A percentile compares a stretch with the other conserved stretches of the same genome.
phyloP scores from a whole-genome alignment of 2,888 invertebrate genomes.

The Spisula solida region DNA sequence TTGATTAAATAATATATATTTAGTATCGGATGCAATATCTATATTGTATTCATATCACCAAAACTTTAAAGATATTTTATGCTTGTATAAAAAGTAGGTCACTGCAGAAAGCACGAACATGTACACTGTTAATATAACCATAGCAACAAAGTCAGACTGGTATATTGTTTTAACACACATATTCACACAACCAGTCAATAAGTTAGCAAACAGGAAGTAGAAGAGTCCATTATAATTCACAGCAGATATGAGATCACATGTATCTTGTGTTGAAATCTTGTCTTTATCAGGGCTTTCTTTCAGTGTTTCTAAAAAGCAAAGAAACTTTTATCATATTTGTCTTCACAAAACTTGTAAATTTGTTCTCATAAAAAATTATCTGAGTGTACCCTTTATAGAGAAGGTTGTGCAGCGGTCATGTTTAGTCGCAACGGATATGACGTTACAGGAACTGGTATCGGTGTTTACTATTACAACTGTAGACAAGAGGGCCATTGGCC shows the following conservation, averaged over 20 bases:
- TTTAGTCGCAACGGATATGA: too few species aligned
- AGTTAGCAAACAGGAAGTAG: constrained; percentile 95
- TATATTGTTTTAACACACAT: constrained; percentile 90
- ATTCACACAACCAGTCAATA: constrained; percentile 95
- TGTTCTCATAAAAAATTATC: too few species aligned
- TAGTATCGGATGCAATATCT: not conserved
- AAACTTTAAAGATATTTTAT: constrained; percentile 76
- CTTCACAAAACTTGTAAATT: not conserved
- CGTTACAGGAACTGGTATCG: too few species aligned
- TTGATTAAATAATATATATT: not conserved
- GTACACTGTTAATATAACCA: constrained; percentile 80
- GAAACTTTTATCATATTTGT: not conserved
- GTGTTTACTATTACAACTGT: too few species aligned
- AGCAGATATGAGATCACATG: constrained; percentile 89
- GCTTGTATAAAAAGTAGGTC: constrained; percentile 68
- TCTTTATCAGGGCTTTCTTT: not conserved
- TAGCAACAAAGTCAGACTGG: constrained; percentile 69
- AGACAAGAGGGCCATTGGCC: too few species aligned
- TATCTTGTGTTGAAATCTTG: constrained; percentile 28
- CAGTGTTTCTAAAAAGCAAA: constrained; percentile 56
- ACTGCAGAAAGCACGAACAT: constrained; percentile 78
- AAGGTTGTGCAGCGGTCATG: too few species aligned
- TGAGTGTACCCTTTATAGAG: too few species aligned
- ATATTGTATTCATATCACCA: constrained; percentile 70
- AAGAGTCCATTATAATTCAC: constrained; percentile 94